phyloP scores from a whole-genome alignment of 2,888 invertebrate species.

The Acanthoscelides obtectus region DNA sequence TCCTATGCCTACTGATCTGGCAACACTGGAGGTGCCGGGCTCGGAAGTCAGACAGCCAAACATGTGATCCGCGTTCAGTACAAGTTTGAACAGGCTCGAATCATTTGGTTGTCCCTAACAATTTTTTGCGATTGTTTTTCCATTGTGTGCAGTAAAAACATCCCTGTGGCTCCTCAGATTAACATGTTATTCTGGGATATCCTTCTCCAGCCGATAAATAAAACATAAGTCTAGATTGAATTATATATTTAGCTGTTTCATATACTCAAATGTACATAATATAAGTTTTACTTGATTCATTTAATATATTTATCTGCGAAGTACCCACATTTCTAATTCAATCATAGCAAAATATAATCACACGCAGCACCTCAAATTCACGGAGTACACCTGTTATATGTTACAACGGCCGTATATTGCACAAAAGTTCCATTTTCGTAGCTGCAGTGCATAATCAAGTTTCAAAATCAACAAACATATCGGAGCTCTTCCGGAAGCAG shows the following conservation, averaged over 20 bases:
- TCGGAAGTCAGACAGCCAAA: no score
- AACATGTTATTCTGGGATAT: no score
- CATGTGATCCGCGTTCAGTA: no score
- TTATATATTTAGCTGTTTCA: slow-evolving; percentile 36
- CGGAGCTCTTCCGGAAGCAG: not conserved
- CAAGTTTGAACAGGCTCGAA: no score
- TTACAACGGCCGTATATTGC: not conserved
- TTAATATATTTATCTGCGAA: slow-evolving; percentile 30
- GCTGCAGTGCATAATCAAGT: not conserved
- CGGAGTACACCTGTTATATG: not conserved
- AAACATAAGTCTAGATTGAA: not conserved
- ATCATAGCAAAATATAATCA: not conserved
- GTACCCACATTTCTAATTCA: slow-evolving; percentile 26
- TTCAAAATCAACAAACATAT: not conserved
- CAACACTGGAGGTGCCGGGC: no score
- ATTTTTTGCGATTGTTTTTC: no score
- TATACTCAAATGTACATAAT: slow-evolving; percentile 38
- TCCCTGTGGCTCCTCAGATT: no score
- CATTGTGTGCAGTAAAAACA: no score
- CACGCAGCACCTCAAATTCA: not conserved
- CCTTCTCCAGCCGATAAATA: no score
- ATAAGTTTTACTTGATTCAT: slow-evolving; percentile 30
- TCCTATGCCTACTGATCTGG: no score
- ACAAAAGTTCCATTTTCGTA: not conserved
- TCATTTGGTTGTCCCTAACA: no score